phyloP scores from a whole-genome alignment of 1,140 invertebrate genomes.

The Solen grandis region DNA sequence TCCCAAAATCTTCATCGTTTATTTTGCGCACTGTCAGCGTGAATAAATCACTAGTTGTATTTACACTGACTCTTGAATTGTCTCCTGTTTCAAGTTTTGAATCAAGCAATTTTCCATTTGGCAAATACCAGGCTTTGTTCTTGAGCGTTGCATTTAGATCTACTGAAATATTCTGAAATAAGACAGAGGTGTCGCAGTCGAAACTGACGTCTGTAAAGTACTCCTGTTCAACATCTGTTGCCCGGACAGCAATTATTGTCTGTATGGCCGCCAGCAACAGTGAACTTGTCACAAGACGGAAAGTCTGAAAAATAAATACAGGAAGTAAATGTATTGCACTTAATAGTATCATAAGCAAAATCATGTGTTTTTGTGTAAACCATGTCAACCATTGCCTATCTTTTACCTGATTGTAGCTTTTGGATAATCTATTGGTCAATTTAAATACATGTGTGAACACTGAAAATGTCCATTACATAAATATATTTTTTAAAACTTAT shows the following conservation, averaged over 20 bases:
- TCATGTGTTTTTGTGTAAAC: no score
- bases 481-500: no score
- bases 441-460: no score
- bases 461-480: no score
- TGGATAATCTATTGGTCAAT: no score
- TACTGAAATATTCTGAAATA: background rate
- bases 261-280: background rate
- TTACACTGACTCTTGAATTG: background rate
- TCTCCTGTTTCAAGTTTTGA: background rate
- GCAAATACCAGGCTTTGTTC: conserved; percentile 9
- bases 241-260: background rate
- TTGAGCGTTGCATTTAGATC: background rate
- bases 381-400: no score
- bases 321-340: no score
- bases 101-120: conserved; percentile 3
- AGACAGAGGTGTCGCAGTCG: background rate
- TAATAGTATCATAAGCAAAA: no score
- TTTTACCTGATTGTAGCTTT: no score
- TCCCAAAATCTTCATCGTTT: conserved; percentile 69
- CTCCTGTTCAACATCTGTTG: conserved; percentile 1
- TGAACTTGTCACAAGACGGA: background rate
- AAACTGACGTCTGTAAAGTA: conserved; percentile 14
- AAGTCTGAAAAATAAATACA: conserved; percentile 4
- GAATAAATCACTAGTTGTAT: background rate
- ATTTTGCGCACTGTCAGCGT: conserved; percentile 58